Base-by-base conservation (phyloP, 2,888 invertebrate species). In the Branchipolynoe longqiensis region DNA sequence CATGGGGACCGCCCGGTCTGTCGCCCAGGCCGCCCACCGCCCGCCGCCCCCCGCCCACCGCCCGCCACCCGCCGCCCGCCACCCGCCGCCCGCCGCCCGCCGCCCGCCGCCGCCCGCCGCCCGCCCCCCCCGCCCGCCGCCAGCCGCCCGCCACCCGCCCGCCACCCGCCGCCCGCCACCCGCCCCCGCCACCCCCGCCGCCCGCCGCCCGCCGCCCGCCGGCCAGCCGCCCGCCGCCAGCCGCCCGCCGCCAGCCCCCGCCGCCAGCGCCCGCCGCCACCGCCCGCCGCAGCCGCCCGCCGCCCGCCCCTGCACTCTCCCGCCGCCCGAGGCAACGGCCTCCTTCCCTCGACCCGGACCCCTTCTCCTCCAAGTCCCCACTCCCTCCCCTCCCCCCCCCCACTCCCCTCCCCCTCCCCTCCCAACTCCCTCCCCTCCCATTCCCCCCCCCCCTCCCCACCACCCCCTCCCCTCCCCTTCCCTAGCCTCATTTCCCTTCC, bases 1-100 rank as follows among this genome's bases (percentile, higher is more conserved):
- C 69, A 36, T 38, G 69, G 69, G 69, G n/a, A n/a, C 69, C 69
- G 69, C 69, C 69, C 69, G 25, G n/a, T 8, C 69, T 38, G 69
- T 38, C 36, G 33, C 25, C 38, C 69, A 33, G 36, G 69, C 69
- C 69, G 36, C 8, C 36, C 38, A 14, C 36, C 18, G 36, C 14
- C 18, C 36, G 69, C 36, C 62, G 62, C 62, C 62, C 62, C 62
- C 28, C 28, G 62, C 62, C 31, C 28, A 4, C n/a, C 28, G 25
- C 14, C 62, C 31, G 48, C 25, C 25, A 58, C 25, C 62, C 18
- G 28, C 62, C 6, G 62, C n/a, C 56, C 56, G 56, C 56, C 22
- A 25, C 56, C 56, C 25, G n/a, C 25, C 56, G 12, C n/a, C 25
- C 22, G 56, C 56, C 31, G 14, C 62, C 62, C 62, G 25, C 62